Percentiles rank a stretch among this genome's conserved stretches.
phyloP scores from a whole-genome alignment of 2,113 vertebrate species.

The Raja brachyura region DNA sequence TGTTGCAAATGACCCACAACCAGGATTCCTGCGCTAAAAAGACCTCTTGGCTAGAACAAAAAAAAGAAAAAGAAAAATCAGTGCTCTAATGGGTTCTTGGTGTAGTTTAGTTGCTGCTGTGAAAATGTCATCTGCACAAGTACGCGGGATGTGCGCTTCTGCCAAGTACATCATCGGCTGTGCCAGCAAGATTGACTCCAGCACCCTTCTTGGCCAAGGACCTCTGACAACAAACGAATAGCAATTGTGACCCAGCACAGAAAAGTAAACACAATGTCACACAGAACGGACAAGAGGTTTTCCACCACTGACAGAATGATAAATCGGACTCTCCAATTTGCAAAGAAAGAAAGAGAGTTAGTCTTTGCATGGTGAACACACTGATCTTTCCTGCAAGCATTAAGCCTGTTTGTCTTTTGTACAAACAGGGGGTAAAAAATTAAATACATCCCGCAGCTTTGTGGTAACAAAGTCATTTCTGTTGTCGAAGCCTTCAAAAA shows the following conservation, averaged over 20 bases:
- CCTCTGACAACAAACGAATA: constrained; percentile 63
- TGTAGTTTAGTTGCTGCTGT: constrained; percentile 54
- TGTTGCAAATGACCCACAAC: constrained; percentile 46
- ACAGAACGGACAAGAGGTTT: constrained; percentile 47
- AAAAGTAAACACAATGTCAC: constrained; percentile 55
- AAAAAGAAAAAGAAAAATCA: constrained; percentile 37
- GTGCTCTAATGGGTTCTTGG: constrained; percentile 45
- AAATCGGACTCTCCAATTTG: constrained; percentile 43
- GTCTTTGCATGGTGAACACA: constrained; percentile 55
- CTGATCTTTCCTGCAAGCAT: constrained; percentile 27
- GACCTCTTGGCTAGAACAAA: constrained; percentile 40
- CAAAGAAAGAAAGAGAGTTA: constrained; percentile 44
- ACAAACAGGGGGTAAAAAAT: constrained; percentile 12
- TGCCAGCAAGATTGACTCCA: constrained; percentile 73
- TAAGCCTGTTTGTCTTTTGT: constrained; percentile 42
- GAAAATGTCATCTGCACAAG: constrained; percentile 54
- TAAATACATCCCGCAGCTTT: constrained; percentile 26
- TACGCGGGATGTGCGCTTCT: constrained; percentile 54
- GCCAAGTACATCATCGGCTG: constrained; percentile 56
- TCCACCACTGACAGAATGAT: constrained; percentile 44
- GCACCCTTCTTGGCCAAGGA: constrained; percentile 54
- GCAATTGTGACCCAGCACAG: constrained; percentile 67
- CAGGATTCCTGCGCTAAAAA: constrained; percentile 43
- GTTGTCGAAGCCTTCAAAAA: constrained; percentile 9
- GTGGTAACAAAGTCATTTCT: background rate